phyloP scores from a whole-genome alignment of 2,797 vertebrate species.

The Pseudomugil tenellus region DNA sequence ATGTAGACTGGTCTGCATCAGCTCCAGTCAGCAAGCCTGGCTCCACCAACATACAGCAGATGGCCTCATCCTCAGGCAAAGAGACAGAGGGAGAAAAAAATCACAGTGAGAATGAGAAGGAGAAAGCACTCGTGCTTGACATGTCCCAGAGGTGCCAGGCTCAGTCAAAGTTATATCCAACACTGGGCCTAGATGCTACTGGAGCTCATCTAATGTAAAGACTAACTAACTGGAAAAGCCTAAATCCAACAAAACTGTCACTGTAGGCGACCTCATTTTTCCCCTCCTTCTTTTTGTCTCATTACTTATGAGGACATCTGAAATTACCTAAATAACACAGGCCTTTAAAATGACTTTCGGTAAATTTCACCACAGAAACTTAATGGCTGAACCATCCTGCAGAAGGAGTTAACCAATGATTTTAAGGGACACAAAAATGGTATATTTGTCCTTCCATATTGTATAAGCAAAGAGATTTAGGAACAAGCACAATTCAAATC shows the following conservation, averaged over 20 bases:
- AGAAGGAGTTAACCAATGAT: too few relatives aligned
- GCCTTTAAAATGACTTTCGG: conserved; percentile 14
- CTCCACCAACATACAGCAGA: conserved; percentile 70
- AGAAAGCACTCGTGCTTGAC: conserved; percentile 65
- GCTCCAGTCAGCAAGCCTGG: conserved; percentile 67
- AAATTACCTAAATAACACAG: conserved; percentile 34
- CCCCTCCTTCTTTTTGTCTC: conserved; percentile 16
- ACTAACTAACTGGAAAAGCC: conserved; percentile 66
- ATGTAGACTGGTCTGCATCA: conserved; percentile 50
- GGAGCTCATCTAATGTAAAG: conserved; percentile 59
- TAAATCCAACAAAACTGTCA: conserved; percentile 52
- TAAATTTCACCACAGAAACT: conserved; percentile 14
- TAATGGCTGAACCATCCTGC: not conserved
- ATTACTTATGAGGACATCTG: conserved; percentile 20
- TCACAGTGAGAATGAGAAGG: conserved; percentile 48
- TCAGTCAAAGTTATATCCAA: conserved; percentile 66
- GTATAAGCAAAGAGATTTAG: too few relatives aligned
- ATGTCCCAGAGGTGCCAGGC: conserved; percentile 72
- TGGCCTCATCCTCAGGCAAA: conserved; percentile 66
- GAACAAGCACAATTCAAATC: too few relatives aligned
- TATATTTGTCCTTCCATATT: too few relatives aligned
- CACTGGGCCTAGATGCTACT: conserved; percentile 62
- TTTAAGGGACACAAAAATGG: not conserved
- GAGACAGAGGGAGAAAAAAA: conserved; percentile 20
- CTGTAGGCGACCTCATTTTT: conserved; percentile 22